Percentiles rank a stretch among this genome's conserved stretches.
phyloP scores from a whole-genome alignment of 2,888 invertebrate species.

The Pseudeuparius sepicola region DNA sequence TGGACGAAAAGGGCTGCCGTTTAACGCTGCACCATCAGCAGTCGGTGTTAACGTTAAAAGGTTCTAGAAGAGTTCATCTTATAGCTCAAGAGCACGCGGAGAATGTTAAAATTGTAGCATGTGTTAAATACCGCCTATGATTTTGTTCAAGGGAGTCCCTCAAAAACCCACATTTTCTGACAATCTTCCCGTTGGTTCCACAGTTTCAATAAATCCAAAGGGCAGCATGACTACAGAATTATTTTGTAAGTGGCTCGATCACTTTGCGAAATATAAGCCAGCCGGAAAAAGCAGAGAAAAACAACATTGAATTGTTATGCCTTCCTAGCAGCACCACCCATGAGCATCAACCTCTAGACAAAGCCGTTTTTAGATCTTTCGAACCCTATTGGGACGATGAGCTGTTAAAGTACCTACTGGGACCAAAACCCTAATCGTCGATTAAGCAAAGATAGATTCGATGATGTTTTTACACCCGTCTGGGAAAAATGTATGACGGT shows the following conservation, averaged over 20 bases:
- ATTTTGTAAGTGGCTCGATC: slow-evolving; percentile 20
- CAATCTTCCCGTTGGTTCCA: no score
- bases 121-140: no score
- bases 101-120: slow-evolving; percentile 30
- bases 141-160: no score
- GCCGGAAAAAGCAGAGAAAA: no score
- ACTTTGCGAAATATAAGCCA: slow-evolving; percentile 18
- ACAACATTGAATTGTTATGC: no score
- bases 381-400: slow-evolving; percentile 33
- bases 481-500: no score
- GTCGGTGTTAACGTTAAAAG: slow-evolving; percentile 25
- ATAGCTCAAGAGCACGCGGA: slow-evolving; percentile 29
- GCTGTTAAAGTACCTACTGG: slow-evolving; percentile 29
- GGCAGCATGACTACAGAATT: slow-evolving; percentile 29
- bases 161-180: no score
- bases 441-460: slow-evolving; percentile 29
- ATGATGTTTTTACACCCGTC: slow-evolving; percentile 16
- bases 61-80: slow-evolving; percentile 26
- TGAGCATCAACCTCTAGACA: slow-evolving; percentile 33
- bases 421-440: slow-evolving; percentile 17
- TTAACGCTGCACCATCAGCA: slow-evolving; percentile 24
- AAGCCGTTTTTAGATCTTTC: slow-evolving; percentile 30
- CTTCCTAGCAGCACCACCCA: slow-evolving; percentile 34
- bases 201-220: no score
- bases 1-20: no score